Evolutionary conservation across 2,113 vertebrate genomes (phyloP), one percentile per base, ranked within the genome.

Genomic region (Centropus unirufus): DNA sequence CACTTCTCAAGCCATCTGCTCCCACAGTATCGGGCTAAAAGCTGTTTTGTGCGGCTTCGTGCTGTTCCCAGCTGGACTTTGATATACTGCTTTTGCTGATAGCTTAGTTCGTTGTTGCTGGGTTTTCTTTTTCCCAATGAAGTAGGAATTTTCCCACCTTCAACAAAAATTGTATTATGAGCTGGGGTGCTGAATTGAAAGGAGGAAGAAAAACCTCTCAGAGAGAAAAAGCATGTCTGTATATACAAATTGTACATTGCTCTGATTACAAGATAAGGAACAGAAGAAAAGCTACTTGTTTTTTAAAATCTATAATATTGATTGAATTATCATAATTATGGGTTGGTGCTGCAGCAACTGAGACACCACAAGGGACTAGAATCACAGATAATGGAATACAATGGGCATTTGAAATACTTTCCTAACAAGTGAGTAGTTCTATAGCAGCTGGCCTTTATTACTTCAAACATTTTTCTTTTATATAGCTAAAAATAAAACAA

Each of bases 261-360:
- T 70, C 67, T 86, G 85, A 91, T 95, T 70, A 83, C 46, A 83
- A 70, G 67, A 93, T 90, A 79, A 76, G 30, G 47, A 93, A 63
- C 7, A 85, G 39, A 96, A 82, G 55, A 87, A 81, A 81, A 91
- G 59, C 34, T 69, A 51, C 63, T 87, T 91, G 34, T 59, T 81
- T 90, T 89, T 83, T 88, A 1, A 69, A 87, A 74, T 94, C 78
- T 52, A 67, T 93, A 94, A 20, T 91, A 95, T 94, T 74, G 92
- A 95, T 55, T 51, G 44, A 90, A 63, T 2, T 16, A 80, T 90
- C 55, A 81, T 69, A 95, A 90, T 88, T 90, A 80, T 61, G 49
- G 52, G 55, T 55, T 77, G n/a, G 34, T 59, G 44, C 27, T 93
- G 58, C 39, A 86, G 70, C 20, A 79, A 57, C 55, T 55, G 42